A percentile compares a stretch with the other conserved stretches of the same genome.
phyloP scores from a whole-genome alignment of 2,797 vertebrate species.

The Carcharodon carcharias region DNA sequence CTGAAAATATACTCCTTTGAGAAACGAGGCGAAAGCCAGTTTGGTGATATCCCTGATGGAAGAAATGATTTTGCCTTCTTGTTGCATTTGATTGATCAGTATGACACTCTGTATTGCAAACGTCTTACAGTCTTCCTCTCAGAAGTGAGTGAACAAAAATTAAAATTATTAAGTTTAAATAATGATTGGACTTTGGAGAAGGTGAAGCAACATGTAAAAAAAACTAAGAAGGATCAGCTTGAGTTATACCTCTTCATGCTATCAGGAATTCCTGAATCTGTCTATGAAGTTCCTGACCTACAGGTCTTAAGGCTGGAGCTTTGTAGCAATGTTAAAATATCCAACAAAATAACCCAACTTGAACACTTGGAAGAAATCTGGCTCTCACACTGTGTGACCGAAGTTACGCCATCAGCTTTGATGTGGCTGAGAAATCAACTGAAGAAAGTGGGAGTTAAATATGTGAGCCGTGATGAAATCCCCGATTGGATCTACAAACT shows the following conservation, averaged over 20 bases:
- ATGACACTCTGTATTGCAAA: slow-evolving; percentile 35
- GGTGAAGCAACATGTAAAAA: background rate
- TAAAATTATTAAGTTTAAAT: slow-evolving; percentile 37
- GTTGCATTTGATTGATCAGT: slow-evolving; percentile 38
- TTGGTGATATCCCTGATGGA: slow-evolving; percentile 38
- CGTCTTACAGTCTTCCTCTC: slow-evolving; percentile 38
- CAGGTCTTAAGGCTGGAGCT: slow-evolving; percentile 35
- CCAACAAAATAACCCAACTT: slow-evolving; percentile 29
- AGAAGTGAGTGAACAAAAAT: slow-evolving; percentile 38
- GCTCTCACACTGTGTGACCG: slow-evolving; percentile 28
- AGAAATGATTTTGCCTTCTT: slow-evolving; percentile 39
- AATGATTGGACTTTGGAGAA: slow-evolving; percentile 38
- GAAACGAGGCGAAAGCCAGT: background rate
- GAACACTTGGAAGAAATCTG: slow-evolving; percentile 25
- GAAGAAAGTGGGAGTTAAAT: slow-evolving; percentile 32
- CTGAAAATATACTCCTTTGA: slow-evolving; percentile 37
- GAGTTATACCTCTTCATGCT: slow-evolving; percentile 39
- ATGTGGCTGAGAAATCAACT: slow-evolving; percentile 31
- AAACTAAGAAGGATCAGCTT: slow-evolving; percentile 26
- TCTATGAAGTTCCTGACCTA: slow-evolving; percentile 36
- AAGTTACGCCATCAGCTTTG: slow-evolving; percentile 29
- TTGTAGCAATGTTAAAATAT: slow-evolving; percentile 33
- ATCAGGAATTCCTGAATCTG: slow-evolving; percentile 32
- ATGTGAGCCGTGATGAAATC: slow-evolving; percentile 25
- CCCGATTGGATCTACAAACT: slow-evolving; percentile 38